A percentile compares a stretch with the other conserved stretches of the same genome.
Evolutionary conservation across 1,140 invertebrate genomes (phyloP).

Genomic region (Drosophila orosa): DNA sequence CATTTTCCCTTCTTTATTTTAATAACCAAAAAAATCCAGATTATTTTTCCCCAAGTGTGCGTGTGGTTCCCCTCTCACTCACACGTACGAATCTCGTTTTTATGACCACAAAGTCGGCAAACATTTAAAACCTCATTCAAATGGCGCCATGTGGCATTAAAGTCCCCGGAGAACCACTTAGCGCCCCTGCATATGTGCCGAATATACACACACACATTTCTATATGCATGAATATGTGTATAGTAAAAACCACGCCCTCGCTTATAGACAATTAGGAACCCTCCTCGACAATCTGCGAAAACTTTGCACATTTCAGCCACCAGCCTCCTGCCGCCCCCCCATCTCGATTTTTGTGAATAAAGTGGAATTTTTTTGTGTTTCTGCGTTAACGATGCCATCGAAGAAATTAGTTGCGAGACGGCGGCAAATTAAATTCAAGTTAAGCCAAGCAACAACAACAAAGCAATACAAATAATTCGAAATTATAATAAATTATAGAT

Average conservation of each 20-base stretch:
- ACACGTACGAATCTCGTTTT: conserved; percentile 19
- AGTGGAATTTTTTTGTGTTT: background rate
- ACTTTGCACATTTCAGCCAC: conserved; percentile 40
- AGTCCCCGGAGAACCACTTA: conserved; percentile 28
- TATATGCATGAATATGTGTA: background rate
- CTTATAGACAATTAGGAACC: conserved; percentile 54
- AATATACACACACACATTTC: background rate
- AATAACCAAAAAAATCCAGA: background rate
- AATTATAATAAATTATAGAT: conserved; percentile 68
- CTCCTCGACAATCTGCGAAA: conserved; percentile 51
- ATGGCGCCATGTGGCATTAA: conserved; percentile 48
- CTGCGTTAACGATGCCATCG: conserved; percentile 21
- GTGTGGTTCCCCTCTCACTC: background rate
- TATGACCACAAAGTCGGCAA: conserved; percentile 42
- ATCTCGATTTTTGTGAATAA: background rate
- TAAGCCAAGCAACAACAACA: conserved; percentile 23
- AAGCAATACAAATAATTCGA: conserved; percentile 30
- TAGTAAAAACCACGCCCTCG: conserved; percentile 14
- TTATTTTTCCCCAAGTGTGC: background rate
- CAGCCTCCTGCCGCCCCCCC: background rate
- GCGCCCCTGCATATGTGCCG: conserved; percentile 12
- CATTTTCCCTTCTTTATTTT: background rate
- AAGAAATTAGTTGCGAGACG: conserved; percentile 27
- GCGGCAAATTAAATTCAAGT: conserved; percentile 52
- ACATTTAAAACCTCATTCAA: conserved; percentile 58